Conservation (phyloP, 1,140 invertebrate genomes). For the Caerostris darwini region DNA sequence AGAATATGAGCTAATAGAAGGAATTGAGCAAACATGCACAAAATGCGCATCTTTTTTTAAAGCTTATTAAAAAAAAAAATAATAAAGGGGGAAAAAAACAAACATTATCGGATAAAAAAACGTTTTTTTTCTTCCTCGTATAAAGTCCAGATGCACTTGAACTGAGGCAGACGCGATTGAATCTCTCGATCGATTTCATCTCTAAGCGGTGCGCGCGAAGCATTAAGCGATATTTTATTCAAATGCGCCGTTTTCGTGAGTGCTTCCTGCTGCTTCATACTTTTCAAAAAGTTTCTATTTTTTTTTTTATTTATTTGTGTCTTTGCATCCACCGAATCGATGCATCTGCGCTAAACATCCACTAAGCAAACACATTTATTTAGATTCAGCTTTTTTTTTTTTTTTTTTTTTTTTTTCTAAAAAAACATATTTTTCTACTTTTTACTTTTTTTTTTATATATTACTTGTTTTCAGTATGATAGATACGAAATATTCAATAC, state of each 20-base stretch:
- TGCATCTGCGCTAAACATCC: conserved; percentile 1
- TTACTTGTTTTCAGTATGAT: not conserved
- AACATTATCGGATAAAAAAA: not conserved
- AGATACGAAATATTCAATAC: conserved; percentile 44
- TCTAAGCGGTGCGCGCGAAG: conserved; percentile 15
- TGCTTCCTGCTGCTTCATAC: conserved; percentile 28
- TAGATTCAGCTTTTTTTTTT: not conserved
- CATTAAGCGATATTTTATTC: conserved; percentile 64
- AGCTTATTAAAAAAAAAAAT: not conserved
- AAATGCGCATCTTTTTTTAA: not conserved
- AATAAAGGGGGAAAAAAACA: not conserved
- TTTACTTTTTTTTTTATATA: not conserved
- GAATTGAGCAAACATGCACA: too few species aligned
- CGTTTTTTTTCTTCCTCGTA: not conserved
- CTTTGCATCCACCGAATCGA: not conserved
- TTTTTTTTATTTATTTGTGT: not conserved
- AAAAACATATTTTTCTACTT: not conserved
- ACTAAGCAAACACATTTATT: conserved; percentile 51
- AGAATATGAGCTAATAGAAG: too few species aligned
- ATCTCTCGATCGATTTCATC: conserved; percentile 42
- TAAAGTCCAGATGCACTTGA: not conserved
- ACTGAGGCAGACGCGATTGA: not conserved
- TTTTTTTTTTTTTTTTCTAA: not conserved
- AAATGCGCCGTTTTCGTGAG: conserved; percentile 46
- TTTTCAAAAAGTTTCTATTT: too few species aligned